Evolutionary conservation across 2,113 vertebrate genomes (phyloP), one percentile per base, ranked within the genome.

Genomic region (Agapornis roseicollis): DNA sequence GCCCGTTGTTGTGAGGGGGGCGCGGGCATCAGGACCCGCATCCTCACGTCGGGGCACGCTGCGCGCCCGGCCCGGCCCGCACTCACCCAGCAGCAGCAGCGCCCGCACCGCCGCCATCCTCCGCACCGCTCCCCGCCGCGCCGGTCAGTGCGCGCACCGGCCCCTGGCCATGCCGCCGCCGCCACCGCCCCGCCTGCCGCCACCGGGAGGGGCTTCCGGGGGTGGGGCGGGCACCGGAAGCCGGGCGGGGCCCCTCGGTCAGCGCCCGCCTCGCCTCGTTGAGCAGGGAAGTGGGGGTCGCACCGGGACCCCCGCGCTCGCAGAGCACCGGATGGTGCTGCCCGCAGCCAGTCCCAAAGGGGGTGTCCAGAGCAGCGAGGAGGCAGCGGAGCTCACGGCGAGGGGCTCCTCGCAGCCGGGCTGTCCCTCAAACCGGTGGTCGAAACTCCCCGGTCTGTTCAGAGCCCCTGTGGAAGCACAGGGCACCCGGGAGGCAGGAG

Each of bases 61-160:
- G 47, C 31, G 46, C 11, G 17, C 25, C 60, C 2, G 41, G 6
- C 31, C 46, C 85, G 19, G 64, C 35, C 46, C 39, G 73, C 85
- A 96, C 95, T 96, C 71, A 95, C 96, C 92, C 41, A 94, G 89
- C 87, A 90, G 37, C 77, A 96, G 81, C 17, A 83, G 88, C 37
- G 70, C 90, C 44, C 89, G 87, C 93, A 96, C 86, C 68, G 61
- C 96, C 42, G 92, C 93, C 94, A 94, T 93, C 64, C 85, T 42
- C 72, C 93, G 80, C 93, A 94, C 84, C 60, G 64, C 96, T 49
- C 42, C 28, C 27, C 35, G n/a, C 58, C 35, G 50, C n/a, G 42
- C 85, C 77, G 66, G 71, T 92, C 86, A 94, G n/a, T 3, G 81
- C 29, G 47, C 63, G 13, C 77, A 35, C 83, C 80, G 3, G 46